Base-by-base conservation (phyloP, 2,797 vertebrate species). In the Harpagifer antarcticus region DNA sequence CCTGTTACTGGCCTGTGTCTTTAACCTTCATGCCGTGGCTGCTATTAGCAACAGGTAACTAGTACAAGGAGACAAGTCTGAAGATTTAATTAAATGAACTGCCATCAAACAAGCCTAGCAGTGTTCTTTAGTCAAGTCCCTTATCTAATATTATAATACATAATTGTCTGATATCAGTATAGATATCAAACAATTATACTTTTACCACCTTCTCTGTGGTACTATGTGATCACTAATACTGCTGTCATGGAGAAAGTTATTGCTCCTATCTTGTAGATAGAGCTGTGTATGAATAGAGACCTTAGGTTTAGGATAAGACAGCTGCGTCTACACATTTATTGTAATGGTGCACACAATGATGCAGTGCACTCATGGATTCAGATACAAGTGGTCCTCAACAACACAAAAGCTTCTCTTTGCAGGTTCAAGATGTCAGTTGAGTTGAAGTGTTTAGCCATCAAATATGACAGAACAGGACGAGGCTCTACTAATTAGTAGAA, bases 401-500 rank as follows among this genome's bases (percentile, higher is more conserved):
- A 59, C 19, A 55, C 53, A 74, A 44, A 58, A 16, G 27, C 16
- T 59, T 57, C 37, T 71, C 43, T 40, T 58, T 64, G 33, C 60
- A 55, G 60, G 37, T 73, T 82, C 66, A 55, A 40, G 23, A 54
- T 64, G 65, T 43, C 23, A 74, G 70, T 73, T 66, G 72, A 74
- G 50, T 66, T 64, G 12, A 53, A 63, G 19, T 61, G 19, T 44
- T 83, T 44, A 66, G 52, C 9, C 56, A 17, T 64, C 44, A 68
- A 58, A 74, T 63, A n/a, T 57, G 53, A 55, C 58, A 55, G n/a
- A 66, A 4, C 9, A 47, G 57, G 27, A 11, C 19, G 4, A 47
- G 20, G 40, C 53, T 58, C 20, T 13, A 52, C 31, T 74, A 52
- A 47, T 70, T 27, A 31, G 42, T 27, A 10, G 44, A 45, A 73